Base-by-base conservation (phyloP, 2,797 vertebrate species). In the Manis crassicaudata region DNA sequence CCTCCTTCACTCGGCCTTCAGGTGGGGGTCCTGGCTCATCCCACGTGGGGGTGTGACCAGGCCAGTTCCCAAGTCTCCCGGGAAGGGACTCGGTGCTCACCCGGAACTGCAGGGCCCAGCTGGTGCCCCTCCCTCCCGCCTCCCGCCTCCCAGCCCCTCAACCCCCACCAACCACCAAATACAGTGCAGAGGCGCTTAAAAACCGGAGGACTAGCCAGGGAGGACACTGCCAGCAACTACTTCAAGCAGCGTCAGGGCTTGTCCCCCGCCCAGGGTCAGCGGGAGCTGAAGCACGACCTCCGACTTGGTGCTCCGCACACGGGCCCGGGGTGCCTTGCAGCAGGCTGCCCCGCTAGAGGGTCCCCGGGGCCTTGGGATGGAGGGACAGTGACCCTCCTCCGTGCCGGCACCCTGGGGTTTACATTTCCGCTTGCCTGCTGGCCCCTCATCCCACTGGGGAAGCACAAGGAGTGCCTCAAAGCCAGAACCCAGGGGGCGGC, bases 41-140 rank as follows among this genome's bases (percentile, higher is more conserved):
- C 46, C 68, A 6, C 0, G 0, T 5, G n/a, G 3, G 5, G 35
- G 18, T 32, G 6, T 50, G n/a, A 37, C 18, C 21, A 2, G 62
- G 7, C n/a, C 9, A 23, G 32, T 17, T 10, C 20, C 43, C 76
- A 8, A 0, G 27, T 13, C 14, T 46, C 65, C n/a, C 6, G 11
- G 46, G 46, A 46, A 2, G 10, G 46, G 46, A 46, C 46, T 46
- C 46, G 6, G 84, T n/a, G 3, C 58, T 54, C 35, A 21, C 35
- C 65, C 3, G 1, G 17, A 11, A 75, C 46, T 11, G 46, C 11
- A 46, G 46, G 46, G 46, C 46, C 46, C 46, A 46, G 10, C 46
- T 46, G 46, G 46, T 46, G 46, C 46, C 46, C 20, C 37, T 70
- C 27, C 35, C 25, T 7, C 25, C 32, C 6, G 20, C 16, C 32